These are phyloP conservation scores for Apoda limacodes DNA, from an alignment of 2,888 invertebrate species.

Conservation along the genomic window DNA sequence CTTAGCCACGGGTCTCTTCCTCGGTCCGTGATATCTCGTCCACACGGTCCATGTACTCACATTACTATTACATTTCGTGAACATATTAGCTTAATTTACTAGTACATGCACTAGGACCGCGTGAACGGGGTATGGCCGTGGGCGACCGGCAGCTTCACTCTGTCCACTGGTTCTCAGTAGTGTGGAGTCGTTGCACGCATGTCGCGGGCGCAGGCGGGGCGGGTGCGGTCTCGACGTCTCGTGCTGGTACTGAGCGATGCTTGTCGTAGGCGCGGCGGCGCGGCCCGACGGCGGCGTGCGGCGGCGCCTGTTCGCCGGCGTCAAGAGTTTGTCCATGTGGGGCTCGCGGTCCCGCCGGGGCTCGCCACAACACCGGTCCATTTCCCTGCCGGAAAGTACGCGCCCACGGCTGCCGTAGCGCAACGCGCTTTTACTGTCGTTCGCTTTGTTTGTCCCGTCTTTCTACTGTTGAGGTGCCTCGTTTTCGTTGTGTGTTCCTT, in stretches of 20 bases:
- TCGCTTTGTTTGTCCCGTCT: constrained; percentile 62
- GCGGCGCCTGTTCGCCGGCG: constrained; percentile 82
- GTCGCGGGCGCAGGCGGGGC: constrained; percentile 56
- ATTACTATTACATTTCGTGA: background rate
- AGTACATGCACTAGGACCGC: constrained; percentile 3
- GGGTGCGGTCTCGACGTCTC: constrained; percentile 53
- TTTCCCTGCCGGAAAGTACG: constrained; percentile 90
- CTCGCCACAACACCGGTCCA: constrained; percentile 83
- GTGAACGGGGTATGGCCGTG: constrained; percentile 21
- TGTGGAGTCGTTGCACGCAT: constrained; percentile 61
- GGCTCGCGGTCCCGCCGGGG: constrained; percentile 75
- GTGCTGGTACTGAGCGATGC: constrained; percentile 58
- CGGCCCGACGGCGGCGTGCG: constrained; percentile 76
- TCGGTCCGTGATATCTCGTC: constrained; percentile 2
- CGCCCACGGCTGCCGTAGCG: constrained; percentile 55
- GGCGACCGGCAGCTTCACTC: constrained; percentile 48
- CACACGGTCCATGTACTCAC: background rate
- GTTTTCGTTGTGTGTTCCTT: constrained; percentile 57
- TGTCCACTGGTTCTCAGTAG: constrained; percentile 63
- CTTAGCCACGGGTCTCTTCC: background rate
- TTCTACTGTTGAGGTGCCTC: constrained; percentile 50
- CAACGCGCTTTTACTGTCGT: constrained; percentile 54
- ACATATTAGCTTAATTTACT: background rate
- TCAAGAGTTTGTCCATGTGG: constrained; percentile 83
- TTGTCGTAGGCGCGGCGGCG: constrained; percentile 61